Conservation (phyloP, 2,113 vertebrate species). For the Tenrec ecaudatus region DNA sequence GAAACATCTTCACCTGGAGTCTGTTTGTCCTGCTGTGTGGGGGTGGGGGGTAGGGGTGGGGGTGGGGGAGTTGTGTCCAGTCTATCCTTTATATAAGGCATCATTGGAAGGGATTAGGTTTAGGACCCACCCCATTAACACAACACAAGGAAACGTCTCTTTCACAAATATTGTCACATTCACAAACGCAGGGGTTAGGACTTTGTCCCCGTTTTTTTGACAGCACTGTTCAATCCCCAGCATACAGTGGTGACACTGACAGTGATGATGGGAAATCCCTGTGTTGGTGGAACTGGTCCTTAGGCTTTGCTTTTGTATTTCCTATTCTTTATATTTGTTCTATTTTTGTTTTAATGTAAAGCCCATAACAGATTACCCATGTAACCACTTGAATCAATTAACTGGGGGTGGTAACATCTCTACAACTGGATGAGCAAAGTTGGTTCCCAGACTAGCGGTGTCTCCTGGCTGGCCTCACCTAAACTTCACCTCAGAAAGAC, state of each 20-base stretch:
- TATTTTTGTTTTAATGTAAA: constrained; percentile 28
- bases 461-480: constrained; percentile 78
- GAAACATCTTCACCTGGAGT: neutral
- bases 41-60: too few relatives aligned
- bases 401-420: constrained; percentile 80
- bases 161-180: neutral
- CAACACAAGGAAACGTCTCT: neutral
- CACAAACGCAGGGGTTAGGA: neutral
- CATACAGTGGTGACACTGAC: too few relatives aligned
- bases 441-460: constrained; percentile 83
- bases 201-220: neutral
- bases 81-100: neutral
- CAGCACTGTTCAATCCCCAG: neutral
- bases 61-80: neutral
- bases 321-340: constrained; percentile 62
- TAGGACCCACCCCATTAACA: neutral
- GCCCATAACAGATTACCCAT: constrained; percentile 75
- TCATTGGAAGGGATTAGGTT: neutral
- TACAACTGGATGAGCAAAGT: constrained; percentile 86
- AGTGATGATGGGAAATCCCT: neutral
- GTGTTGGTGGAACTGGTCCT: constrained; percentile 66
- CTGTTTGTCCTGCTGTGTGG: neutral
- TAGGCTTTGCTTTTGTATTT: constrained; percentile 73
- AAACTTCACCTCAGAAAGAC: constrained; percentile 85
- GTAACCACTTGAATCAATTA: constrained; percentile 84